These are phyloP conservation scores for Beris morrisii DNA, from an alignment of 2,888 invertebrate species.

Conservation along the genomic window DNA sequence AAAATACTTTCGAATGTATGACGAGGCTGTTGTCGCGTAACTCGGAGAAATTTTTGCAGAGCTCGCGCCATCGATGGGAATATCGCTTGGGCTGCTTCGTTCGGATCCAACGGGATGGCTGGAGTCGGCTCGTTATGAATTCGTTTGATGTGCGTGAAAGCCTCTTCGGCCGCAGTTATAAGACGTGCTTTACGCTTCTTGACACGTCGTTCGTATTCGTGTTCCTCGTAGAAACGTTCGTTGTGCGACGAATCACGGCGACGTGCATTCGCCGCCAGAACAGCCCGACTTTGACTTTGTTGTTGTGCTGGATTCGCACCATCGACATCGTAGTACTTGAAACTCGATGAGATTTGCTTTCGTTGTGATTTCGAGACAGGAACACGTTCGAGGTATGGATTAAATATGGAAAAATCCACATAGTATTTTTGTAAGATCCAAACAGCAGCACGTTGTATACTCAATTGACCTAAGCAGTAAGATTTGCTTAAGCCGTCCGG, in stretches of 20 bases:
- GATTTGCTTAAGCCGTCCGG: slow-evolving; percentile 92
- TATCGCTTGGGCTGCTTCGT: slow-evolving; percentile 96
- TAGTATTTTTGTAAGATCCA: slow-evolving; percentile 95
- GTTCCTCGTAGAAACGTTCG: slow-evolving; percentile 97
- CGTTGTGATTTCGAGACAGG: slow-evolving; percentile 81
- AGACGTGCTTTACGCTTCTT: slow-evolving; percentile 87
- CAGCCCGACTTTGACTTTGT: slow-evolving; percentile 70
- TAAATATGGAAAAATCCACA: slow-evolving; percentile 94
- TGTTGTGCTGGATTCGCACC: slow-evolving; percentile 70
- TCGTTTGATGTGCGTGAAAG: slow-evolving; percentile 94
- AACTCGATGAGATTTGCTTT: slow-evolving; percentile 74
- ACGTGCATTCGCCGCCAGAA: slow-evolving; percentile 75
- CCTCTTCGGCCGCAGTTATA: slow-evolving; percentile 93
- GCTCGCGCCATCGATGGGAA: slow-evolving; percentile 96
- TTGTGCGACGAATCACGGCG: slow-evolving; percentile 91
- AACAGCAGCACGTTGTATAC: slow-evolving; percentile 93
- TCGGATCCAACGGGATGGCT: slow-evolving; percentile 86
- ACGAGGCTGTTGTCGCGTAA: slow-evolving; percentile 93
- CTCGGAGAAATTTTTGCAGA: slow-evolving; percentile 92
- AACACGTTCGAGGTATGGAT: slow-evolving; percentile 91
- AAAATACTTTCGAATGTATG: slow-evolving; percentile 94
- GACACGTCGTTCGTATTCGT: slow-evolving; percentile 92
- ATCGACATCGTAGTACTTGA: slow-evolving; percentile 98
- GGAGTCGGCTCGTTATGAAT: slow-evolving; percentile 72
- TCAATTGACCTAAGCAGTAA: slow-evolving; percentile 86